Evolutionary conservation across 2,888 invertebrate genomes (phyloP).

Genomic region (Drosophila buzzatii): DNA sequence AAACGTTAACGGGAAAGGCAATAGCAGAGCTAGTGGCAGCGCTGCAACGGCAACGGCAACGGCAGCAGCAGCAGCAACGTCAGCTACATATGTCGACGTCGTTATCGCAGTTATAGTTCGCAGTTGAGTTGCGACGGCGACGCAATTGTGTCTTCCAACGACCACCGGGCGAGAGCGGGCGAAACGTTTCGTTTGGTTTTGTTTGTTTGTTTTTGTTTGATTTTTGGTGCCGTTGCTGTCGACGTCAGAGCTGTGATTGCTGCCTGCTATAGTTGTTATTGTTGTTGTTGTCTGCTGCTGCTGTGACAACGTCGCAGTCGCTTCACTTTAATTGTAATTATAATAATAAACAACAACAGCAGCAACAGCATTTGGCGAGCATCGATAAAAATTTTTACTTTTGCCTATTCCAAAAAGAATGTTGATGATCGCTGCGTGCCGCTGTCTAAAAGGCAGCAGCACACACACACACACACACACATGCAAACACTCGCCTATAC

Average conservation of each 20-base stretch:
- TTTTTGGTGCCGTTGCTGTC: constrained; percentile 30
- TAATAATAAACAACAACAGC: constrained; percentile 31
- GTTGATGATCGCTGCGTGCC: constrained; percentile 50
- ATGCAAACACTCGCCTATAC: background rate
- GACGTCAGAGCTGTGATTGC: constrained; percentile 39
- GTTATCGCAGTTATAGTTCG: constrained; percentile 53
- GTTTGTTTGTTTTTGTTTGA: constrained; percentile 9
- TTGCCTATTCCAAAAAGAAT: constrained; percentile 35
- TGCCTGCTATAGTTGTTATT: constrained; percentile 19
- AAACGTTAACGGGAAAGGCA: constrained; percentile 72
- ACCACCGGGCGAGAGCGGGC: constrained; percentile 9
- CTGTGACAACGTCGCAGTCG: constrained; percentile 45
- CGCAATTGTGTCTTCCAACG: constrained; percentile 41
- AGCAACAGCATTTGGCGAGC: constrained; percentile 14
- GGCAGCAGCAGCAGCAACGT: background rate
- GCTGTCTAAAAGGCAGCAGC: constrained; percentile 21
- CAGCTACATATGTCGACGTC: constrained; percentile 10
- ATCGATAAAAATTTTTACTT: constrained; percentile 39
- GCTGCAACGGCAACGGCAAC: constrained; percentile 11
- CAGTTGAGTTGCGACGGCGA: constrained; percentile 55
- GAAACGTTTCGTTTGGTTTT: constrained; percentile 15
- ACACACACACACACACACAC: background rate
- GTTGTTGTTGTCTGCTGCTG: constrained; percentile 27
- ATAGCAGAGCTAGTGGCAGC: constrained; percentile 9
- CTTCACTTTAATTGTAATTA: constrained; percentile 61